Evolutionary conservation across 2,113 vertebrate genomes (phyloP).

Genomic region (Argyrosomus japonicus): DNA sequence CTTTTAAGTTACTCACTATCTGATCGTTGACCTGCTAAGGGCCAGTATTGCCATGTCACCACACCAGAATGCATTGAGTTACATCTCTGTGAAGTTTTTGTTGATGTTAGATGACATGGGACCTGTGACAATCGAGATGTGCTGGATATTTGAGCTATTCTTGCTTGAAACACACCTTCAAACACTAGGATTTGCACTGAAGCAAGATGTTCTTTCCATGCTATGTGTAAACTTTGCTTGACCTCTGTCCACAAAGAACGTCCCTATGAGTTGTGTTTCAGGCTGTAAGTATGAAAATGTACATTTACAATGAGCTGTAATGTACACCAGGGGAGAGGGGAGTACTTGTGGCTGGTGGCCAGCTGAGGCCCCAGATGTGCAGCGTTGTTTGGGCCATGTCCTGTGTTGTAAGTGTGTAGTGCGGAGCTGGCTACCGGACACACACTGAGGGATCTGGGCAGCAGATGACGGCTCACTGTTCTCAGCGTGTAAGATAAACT

Average conservation of each 20-base stretch:
- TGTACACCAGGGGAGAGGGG: conserved; percentile 52
- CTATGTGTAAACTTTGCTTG: conserved; percentile 54
- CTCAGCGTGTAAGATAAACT: conserved; percentile 37
- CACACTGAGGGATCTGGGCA: conserved; percentile 70
- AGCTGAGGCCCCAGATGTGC: conserved; percentile 77
- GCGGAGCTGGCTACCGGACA: conserved; percentile 67
- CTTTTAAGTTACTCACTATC: conserved; percentile 6
- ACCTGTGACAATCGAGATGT: conserved; percentile 27
- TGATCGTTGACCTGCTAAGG: conserved; percentile 8
- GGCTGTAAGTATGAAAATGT: conserved; percentile 60
- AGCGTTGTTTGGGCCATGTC: conserved; percentile 70
- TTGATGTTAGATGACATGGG: background rate
- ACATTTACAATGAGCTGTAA: conserved; percentile 56
- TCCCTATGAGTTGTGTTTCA: conserved; percentile 43
- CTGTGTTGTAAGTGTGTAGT: conserved; percentile 64
- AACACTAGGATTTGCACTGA: conserved; percentile 21
- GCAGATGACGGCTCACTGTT: conserved; percentile 72
- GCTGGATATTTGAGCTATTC: conserved; percentile 22
- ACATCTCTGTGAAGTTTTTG: conserved; percentile 21
- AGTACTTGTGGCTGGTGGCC: conserved; percentile 66
- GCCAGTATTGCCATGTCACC: conserved; percentile 2
- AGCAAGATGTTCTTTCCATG: conserved; percentile 41
- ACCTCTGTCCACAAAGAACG: conserved; percentile 54
- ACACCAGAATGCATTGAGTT: background rate
- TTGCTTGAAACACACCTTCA: conserved; percentile 38